phyloP scores from a whole-genome alignment of 2,888 invertebrate species.

The Escarpia spicata region DNA sequence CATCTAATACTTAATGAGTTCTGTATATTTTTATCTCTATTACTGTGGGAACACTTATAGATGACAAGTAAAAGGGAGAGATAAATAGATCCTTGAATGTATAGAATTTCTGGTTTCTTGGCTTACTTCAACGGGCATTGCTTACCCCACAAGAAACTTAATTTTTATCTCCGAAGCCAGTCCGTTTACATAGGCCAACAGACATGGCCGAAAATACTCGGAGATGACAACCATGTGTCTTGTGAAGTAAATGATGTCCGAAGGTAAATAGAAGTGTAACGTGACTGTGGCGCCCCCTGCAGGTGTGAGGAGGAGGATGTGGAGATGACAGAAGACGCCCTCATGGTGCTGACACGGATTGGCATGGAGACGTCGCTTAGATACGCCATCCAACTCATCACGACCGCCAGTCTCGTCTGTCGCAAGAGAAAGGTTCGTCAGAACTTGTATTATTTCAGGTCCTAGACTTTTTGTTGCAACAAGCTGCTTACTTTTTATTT shows the following conservation, averaged over 20 bases:
- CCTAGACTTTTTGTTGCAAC: background rate
- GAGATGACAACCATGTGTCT: no score
- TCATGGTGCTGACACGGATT: slow-evolving; percentile 90
- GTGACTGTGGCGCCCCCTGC: slow-evolving; percentile 14
- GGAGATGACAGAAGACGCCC: slow-evolving; percentile 89
- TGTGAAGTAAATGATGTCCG: background rate
- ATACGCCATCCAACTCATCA: slow-evolving; percentile 97
- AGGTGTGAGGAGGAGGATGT: slow-evolving; percentile 98
- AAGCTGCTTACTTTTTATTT: background rate
- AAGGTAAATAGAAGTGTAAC: background rate
- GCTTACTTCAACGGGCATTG: no score
- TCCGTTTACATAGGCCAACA: no score
- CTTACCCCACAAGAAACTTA: no score
- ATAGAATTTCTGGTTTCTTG: no score
- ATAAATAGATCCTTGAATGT: no score
- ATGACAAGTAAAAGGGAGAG: no score
- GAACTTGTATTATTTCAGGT: background rate
- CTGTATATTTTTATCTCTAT: background rate
- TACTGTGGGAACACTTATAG: no score
- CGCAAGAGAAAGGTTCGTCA: slow-evolving; percentile 80
- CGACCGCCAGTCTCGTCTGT: slow-evolving; percentile 93
- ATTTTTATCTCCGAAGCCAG: no score
- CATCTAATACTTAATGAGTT: background rate
- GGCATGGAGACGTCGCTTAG: slow-evolving; percentile 92
- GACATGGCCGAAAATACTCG: background rate